A percentile compares a stretch with the other conserved stretches of the same genome.
Conservation (phyloP, 2,888 invertebrate genomes). For the Tipula confusa region DNA sequence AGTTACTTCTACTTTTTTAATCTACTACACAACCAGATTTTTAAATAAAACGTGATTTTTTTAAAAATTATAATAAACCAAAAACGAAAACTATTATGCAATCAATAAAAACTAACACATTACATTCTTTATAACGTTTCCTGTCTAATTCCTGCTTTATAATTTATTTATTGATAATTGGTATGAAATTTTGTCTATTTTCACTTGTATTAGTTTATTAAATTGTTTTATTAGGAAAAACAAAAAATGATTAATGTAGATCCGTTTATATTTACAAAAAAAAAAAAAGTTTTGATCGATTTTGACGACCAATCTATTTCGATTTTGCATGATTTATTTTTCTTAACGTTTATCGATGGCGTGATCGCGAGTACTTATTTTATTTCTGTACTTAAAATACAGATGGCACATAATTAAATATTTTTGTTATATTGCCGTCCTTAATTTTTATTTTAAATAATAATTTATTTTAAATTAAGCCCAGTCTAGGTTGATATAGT, state of each 20-base stretch:
- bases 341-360: not conserved
- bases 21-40: not conserved
- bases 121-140: not conserved
- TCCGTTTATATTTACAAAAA: not conserved
- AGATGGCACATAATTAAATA: not conserved
- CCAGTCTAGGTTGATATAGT: conserved; percentile 8
- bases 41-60: not conserved
- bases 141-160: not conserved
- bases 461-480: not conserved
- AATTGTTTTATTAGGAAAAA: not conserved
- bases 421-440: not conserved
- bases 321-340: not conserved
- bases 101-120: too few species aligned
- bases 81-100: too few species aligned
- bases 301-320: not conserved
- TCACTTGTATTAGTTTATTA: not conserved
- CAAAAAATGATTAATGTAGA: not conserved
- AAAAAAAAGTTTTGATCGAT: not conserved
- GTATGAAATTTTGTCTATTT: not conserved
- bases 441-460: not conserved
- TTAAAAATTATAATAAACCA: not conserved
- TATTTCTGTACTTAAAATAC: not conserved
- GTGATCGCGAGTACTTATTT: not conserved
- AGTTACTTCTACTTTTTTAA: not conserved
- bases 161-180: not conserved